Evolutionary conservation across 2,797 vertebrate species (phyloP), one percentile per base, ranked within the genome.

Genomic region (Basileuterus tristriatus): DNA sequence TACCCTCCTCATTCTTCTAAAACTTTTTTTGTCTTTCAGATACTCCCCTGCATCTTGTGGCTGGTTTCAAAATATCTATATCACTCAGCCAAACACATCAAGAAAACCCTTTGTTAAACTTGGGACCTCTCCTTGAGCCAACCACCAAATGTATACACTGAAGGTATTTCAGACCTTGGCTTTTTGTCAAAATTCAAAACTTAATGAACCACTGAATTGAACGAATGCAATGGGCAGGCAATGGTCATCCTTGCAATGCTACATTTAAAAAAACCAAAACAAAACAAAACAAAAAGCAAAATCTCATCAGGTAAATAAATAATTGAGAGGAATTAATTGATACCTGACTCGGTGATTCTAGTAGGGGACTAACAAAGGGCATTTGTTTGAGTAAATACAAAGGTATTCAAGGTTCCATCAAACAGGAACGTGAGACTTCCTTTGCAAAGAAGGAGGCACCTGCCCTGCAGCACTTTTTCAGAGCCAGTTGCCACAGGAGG

Each of bases 211-310:
- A 52, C 26, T 53, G 43, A 87, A 30, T 19, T 64, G 62, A 64
- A 60, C 0, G 3, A 82, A 76, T 19, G n/a, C 8, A 71, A 43
- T 8, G 23, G 34, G 34, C 17, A 60, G 46, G 10, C 30, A 83
- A 5, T 23, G 5, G 5, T 19, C 8, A 44, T 18, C 15, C n/a
- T 76, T 52, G 50, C 1, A 49, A 62, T 15, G 19, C 9, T 37
- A 6, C 1, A 0, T 71, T 30, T 1, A 6, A 58, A 27, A 36
- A 36, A 58, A 43, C 4, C 6, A 43, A 43, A 43, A 3, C 12
- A 41, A 41, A 46, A 46, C 27, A 16, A 58, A 36, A 11, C 6
- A 24, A 34, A 9, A 11, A 72, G 21, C 5, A n/a, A 76, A 74
- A n/a, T 78, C 44, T 32, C 6, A 44, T n/a, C 44, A 78, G 18